Base-by-base conservation (phyloP, 2,797 vertebrate species). In the Pangasius sanitwongsei region DNA sequence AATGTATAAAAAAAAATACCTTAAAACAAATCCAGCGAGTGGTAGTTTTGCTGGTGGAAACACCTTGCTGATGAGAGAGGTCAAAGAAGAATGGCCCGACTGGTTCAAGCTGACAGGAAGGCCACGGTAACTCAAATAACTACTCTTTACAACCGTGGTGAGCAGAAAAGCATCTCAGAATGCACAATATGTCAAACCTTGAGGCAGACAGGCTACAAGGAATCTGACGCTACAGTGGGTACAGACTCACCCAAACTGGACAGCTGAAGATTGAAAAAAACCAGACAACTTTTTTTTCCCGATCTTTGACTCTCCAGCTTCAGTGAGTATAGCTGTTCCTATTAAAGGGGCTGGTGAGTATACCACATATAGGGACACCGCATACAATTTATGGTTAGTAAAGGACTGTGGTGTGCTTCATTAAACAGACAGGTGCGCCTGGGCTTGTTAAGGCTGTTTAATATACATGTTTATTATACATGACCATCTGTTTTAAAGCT, bases 401-500 rank as follows among this genome's bases (percentile, higher is more conserved):
- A 69, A 48, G 86, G 57, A 83, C 75, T 28, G 70, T 34, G n/a
- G 87, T 87, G 89, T 82, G 74, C 80, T 87, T 89, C n/a, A 44
- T 90, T 88, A 75, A 16, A 16, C 63, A 89, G 87, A 88, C 82
- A 83, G 85, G 34, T 90, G 89, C 59, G 50, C 78, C 83, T 75
- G 80, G 75, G 86, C 44, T 88, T 87, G 88, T 80, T 88, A 85
- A 91, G 87, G 61, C 55, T 86, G 70, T 77, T 77, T 75, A 86
- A 85, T 85, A 72, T 57, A 86, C 67, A 86, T 63, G 69, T 87
- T 92, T 89, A 90, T 91, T 90, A 91, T 89, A 87, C 91, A 91
- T 90, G 87, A 92, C 90, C 91, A 92, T 92, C 92, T 92, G 90
- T 89, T 83, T 87, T 63, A 89, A 90, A 81, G 87, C 78, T 86